Evolutionary conservation across 2,113 vertebrate species (phyloP), one percentile per base, ranked within the genome.

Genomic region (Miniopterus natalensis): DNA sequence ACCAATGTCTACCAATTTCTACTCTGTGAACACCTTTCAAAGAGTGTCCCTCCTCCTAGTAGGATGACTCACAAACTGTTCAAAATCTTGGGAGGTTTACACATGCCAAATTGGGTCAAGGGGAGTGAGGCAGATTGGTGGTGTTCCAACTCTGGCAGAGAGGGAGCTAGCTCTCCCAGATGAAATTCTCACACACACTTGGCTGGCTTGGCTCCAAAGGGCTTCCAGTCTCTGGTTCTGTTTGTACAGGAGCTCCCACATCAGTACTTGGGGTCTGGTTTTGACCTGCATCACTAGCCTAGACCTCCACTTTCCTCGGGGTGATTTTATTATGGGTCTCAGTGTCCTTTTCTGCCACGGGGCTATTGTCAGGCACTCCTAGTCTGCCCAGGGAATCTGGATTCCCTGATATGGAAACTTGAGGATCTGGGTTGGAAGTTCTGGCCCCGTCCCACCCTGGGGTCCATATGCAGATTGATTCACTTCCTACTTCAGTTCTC

Each of bases 1-100:
- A 73, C 68, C 51, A 51, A 27, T 88, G 87, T 88, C 84, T 75
- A 68, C 68, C 51, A 51, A 27, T 88, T 92, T 88, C 84, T 75
- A 68, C 68, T 18, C 29, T 70, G 77, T 27, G 29, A 77, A 59
- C 51, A 45, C 14, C 21, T 83, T 40, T 59, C 36, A 57, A 75
- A 68, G n/a, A n/a, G 83, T 95, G 51, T 51, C 53, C 20, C 21
- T 68, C n/a, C 42, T 53, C 14, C 61, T 61, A 1, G 66, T 66
- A 51, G 57, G 31, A 77, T 61, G 75, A 63, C 20, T 74, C 21
- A 21, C 77, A 59, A 79, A 81, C 10, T 40, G 13, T 57, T 68
- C 94, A 75, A 74, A 88, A 59, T 51, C 40, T 80, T 70, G 8
- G 63, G 61, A 71, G 51, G 63, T 79, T 71, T 79, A 61, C 36